Conservation (phyloP, 2,888 invertebrate species). For the Clepsis dumicolana region DNA sequence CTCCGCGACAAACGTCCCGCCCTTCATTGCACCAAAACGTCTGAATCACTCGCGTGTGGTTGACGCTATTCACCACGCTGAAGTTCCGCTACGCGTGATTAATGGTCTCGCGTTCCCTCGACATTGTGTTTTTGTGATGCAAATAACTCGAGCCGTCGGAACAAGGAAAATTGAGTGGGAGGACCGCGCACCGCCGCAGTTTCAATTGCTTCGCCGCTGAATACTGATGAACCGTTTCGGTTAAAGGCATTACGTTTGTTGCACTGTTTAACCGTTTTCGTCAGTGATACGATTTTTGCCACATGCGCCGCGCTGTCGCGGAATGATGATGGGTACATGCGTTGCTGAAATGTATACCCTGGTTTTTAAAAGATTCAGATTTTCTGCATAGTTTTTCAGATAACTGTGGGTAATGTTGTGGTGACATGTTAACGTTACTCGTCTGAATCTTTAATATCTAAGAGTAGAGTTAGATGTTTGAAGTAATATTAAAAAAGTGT, state of each 20-base stretch:
- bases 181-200: conserved; percentile 80
- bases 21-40: conserved; percentile 71
- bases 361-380: not conserved
- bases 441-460: no score
- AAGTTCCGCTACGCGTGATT: conserved; percentile 81
- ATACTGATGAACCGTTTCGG: conserved; percentile 82
- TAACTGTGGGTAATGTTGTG: not conserved
- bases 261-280: conserved; percentile 64
- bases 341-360: not conserved
- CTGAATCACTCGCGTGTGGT: conserved; percentile 82
- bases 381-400: not conserved
- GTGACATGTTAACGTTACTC: no score
- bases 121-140: conserved; percentile 86
- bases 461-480: no score
- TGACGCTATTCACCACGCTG: conserved; percentile 78
- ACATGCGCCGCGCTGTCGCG: conserved; percentile 24
- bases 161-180: conserved; percentile 84
- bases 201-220: conserved; percentile 83
- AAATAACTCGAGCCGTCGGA: conserved; percentile 84
- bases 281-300: conserved; percentile 56
- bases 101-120: conserved; percentile 82
- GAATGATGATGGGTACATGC: conserved; percentile 14
- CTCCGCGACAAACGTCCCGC: conserved; percentile 48
- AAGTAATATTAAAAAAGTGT: no score
- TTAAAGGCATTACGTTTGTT: conserved; percentile 73